Conservation (phyloP, 2,888 invertebrate species). For the Chromoteleia sp. region DNA sequence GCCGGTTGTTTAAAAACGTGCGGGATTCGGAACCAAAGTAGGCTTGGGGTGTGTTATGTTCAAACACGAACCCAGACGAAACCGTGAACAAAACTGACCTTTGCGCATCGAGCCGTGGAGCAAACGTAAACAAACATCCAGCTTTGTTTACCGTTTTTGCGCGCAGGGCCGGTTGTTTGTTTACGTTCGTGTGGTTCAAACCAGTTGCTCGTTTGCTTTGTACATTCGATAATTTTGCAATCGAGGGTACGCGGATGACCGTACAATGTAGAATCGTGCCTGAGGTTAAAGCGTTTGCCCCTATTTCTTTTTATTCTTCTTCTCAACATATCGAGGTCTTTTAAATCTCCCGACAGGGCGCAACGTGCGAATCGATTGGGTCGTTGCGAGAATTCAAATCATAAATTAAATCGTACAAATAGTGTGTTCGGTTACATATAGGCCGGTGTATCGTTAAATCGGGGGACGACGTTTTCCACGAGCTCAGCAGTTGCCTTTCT, state of each 20-base stretch:
- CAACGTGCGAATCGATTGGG: neutral
- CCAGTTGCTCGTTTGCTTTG: neutral
- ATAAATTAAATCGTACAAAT: constrained; percentile 11
- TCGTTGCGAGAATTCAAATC: constrained; percentile 1
- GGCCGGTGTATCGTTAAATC: constrained; percentile 8
- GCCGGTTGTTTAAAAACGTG: too few species aligned
- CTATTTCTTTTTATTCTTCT: neutral
- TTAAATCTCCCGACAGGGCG: neutral
- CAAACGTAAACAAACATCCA: constrained; percentile 18
- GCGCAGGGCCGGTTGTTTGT: constrained; percentile 1
- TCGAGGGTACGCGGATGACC: constrained; percentile 29
- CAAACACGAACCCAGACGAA: too few species aligned
- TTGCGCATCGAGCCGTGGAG: neutral
- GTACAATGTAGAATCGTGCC: constrained; percentile 5
- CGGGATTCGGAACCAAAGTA: too few species aligned
- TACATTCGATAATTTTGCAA: constrained; percentile 13
- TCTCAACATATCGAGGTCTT: neutral
- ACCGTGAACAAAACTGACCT: constrained; percentile 5
- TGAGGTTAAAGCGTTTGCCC: neutral
- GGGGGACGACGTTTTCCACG: constrained; percentile 2
- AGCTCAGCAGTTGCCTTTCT: constrained; percentile 71
- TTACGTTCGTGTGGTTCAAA: neutral
- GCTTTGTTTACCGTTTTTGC: constrained; percentile 7
- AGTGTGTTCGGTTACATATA: neutral
- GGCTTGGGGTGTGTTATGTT: too few species aligned